These are phyloP conservation scores for Ashinkailepas kermadecensis DNA, from an alignment of 2,888 invertebrate genomes.

Conservation along the genomic window DNA sequence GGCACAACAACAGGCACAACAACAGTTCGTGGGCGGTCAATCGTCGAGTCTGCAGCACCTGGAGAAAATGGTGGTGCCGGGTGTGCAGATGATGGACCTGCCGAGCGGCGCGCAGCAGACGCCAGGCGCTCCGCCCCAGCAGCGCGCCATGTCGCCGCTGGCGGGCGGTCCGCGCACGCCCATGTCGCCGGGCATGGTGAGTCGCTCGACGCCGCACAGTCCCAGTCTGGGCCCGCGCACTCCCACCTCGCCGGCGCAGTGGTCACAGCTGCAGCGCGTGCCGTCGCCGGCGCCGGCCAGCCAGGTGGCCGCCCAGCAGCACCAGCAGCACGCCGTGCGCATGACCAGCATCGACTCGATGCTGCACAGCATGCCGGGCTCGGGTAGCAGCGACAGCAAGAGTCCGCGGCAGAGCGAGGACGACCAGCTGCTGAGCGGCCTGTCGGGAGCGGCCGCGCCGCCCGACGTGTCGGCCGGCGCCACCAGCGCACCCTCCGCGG, in stretches of 20 bases:
- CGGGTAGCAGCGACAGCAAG: neutral
- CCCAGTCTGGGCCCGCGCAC: conserved; percentile 12
- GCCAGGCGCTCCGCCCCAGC: neutral
- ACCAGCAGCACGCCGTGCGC: conserved; percentile 18
- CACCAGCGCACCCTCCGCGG: neutral
- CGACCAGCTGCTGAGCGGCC: conserved; percentile 3
- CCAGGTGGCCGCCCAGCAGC: conserved; percentile 16
- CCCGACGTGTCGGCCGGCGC: neutral
- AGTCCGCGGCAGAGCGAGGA: neutral
- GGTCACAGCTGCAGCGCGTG: conserved; percentile 19
- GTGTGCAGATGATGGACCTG: conserved; percentile 32
- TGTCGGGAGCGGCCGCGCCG: neutral
- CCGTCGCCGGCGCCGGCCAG: conserved; percentile 21
- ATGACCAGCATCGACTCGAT: conserved; percentile 16
- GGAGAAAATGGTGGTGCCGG: conserved; percentile 90
- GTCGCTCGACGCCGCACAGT: conserved; percentile 4
- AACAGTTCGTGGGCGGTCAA: conserved; percentile 20
- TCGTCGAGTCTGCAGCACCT: conserved; percentile 45
- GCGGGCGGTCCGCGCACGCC: neutral
- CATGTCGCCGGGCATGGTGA: neutral
- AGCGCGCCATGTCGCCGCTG: neutral
- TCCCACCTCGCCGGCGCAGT: conserved; percentile 19
- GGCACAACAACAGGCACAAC: neutral
- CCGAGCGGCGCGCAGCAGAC: neutral
- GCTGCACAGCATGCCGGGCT: conserved; percentile 20